Percentiles rank a stretch among this genome's conserved stretches.
Conservation (phyloP, 2,888 invertebrate genomes). For the Argyra leucocephala region DNA sequence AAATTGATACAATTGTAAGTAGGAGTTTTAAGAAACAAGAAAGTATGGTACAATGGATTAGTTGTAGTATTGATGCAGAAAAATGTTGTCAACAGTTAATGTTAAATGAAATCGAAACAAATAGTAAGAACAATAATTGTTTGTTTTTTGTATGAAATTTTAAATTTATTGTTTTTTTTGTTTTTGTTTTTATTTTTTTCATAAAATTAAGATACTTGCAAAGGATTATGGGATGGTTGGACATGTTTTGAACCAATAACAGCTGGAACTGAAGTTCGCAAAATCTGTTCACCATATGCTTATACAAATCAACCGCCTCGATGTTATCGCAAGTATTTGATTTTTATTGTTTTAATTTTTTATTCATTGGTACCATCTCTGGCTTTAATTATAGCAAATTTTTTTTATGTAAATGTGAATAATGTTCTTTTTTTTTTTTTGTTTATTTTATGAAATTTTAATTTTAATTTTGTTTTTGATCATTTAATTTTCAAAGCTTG, state of each 20-base stretch:
- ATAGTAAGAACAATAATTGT: constrained; percentile 10
- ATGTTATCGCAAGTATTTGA: constrained; percentile 47
- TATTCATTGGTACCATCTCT: too few relatives aligned
- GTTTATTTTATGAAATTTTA: too few relatives aligned
- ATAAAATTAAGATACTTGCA: constrained; percentile 38
- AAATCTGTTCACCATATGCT: constrained; percentile 51
- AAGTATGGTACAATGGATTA: constrained; percentile 23
- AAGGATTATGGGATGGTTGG: constrained; percentile 56
- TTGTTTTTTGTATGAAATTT: too few relatives aligned
- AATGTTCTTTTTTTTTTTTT: too few relatives aligned
- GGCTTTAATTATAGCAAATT: too few relatives aligned
- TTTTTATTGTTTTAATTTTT: too few relatives aligned
- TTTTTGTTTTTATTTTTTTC: not conserved
- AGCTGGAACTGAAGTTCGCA: constrained; percentile 40
- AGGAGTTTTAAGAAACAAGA: constrained; percentile 22
- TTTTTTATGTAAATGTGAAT: too few relatives aligned
- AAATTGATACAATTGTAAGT: constrained; percentile 18
- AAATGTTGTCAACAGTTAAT: constrained; percentile 24
- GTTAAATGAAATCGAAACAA: constrained; percentile 15
- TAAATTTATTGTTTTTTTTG: constrained; percentile 9
- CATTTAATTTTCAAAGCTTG: too few relatives aligned
- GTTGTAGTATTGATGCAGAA: constrained; percentile 24
- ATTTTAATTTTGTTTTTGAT: too few relatives aligned
- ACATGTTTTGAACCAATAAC: constrained; percentile 49
- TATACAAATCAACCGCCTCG: constrained; percentile 49